These are phyloP conservation scores for Chionis minor DNA, from an alignment of 2,113 vertebrate species.

Conservation along the genomic window DNA sequence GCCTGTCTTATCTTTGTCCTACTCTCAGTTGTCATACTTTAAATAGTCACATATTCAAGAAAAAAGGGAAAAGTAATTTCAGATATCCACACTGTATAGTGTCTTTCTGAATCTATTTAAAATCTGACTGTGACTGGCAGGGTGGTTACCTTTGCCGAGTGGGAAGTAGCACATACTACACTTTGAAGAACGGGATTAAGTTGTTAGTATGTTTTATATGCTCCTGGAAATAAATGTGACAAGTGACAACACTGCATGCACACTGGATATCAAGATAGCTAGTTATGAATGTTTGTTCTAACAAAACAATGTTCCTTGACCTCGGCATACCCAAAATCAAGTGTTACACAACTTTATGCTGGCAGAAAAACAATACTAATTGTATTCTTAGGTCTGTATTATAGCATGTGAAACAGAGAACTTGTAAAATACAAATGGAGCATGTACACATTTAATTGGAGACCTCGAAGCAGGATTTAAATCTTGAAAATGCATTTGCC, in stretches of 20 bases:
- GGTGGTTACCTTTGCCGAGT: neutral
- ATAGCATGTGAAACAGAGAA: neutral
- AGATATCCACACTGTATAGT: neutral
- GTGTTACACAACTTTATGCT: neutral
- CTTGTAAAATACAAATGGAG: neutral
- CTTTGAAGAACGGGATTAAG: neutral
- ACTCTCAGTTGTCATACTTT: neutral
- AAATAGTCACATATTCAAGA: neutral
- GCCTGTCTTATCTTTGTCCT: neutral
- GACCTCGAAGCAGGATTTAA: neutral
- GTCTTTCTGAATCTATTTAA: neutral
- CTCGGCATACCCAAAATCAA: neutral
- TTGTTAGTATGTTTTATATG: neutral
- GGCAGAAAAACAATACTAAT: neutral
- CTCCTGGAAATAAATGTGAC: neutral
- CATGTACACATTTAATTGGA: neutral
- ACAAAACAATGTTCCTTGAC: neutral
- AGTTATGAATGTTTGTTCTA: neutral
- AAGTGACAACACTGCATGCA: neutral
- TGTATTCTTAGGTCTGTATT: neutral
- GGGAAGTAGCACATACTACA: neutral
- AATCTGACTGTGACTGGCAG: neutral
- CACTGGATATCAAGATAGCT: neutral
- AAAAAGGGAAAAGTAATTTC: neutral
- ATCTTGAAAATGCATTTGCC: neutral